Conservation (phyloP, 2,888 invertebrate species). For the Ellobium chinense region DNA sequence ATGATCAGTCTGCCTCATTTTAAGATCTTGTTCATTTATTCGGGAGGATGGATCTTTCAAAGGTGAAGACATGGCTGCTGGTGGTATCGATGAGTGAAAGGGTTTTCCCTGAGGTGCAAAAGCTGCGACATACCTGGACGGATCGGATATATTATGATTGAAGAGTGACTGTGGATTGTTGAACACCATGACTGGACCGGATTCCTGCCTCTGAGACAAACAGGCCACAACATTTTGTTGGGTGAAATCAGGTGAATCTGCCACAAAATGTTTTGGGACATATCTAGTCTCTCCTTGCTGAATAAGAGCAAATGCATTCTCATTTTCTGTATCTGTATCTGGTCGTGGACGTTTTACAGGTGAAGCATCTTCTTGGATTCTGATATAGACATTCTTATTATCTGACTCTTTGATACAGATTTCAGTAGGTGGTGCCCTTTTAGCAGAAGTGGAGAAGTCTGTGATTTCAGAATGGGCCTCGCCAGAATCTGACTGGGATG, state of each 20-base stretch:
- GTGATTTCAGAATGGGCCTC: background rate
- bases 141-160: slow-evolving; percentile 28
- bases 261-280: slow-evolving; percentile 47
- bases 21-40: background rate
- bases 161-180: slow-evolving; percentile 38
- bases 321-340: no score
- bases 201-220: background rate
- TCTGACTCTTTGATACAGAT: slow-evolving; percentile 45
- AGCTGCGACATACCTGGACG: slow-evolving; percentile 25
- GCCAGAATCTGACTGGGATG: no score
- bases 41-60: slow-evolving; percentile 1
- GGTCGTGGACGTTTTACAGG: slow-evolving; percentile 11
- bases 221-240: background rate
- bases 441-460: slow-evolving; percentile 1
- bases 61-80: background rate
- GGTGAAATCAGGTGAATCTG: background rate
- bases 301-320: background rate
- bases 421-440: slow-evolving; percentile 7
- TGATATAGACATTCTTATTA: slow-evolving; percentile 42
- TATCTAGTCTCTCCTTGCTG: slow-evolving; percentile 44
- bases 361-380: background rate
- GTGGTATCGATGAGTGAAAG: background rate
- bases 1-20: background rate
- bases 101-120: slow-evolving; percentile 1
- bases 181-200: background rate